Base-by-base conservation (phyloP, 2,113 vertebrate genomes). In the Phrynosoma blainvillii region DNA sequence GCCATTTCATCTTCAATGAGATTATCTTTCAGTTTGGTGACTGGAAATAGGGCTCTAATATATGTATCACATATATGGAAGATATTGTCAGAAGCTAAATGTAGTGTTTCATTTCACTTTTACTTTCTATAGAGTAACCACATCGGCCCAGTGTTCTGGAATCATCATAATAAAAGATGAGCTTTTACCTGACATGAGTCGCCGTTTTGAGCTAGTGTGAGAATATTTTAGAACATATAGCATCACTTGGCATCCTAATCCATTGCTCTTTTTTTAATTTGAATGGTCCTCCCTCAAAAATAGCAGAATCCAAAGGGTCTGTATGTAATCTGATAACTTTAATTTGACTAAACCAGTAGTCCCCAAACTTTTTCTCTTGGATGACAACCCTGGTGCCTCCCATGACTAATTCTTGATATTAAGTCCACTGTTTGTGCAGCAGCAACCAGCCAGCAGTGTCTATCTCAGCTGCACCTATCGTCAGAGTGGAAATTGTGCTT, bases 361-460 rank as follows among this genome's bases (percentile, higher is more conserved):
- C 87, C 80, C 88, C 59, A 89, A 87, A 87, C 77, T 65, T 88
- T 52, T 36, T 36, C 36, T 36, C 36, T 36, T 36, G 36, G 2
- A 36, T 36, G 1, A 36, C 36, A 36, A 36, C 36, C 36, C 36
- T 36, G 36, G 36, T 36, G 36, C 36, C 36, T 36, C 36, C 36
- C 36, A 36, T 86, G n/a, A 85, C 79, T 79, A 6, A 81, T 18
- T 40, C 10, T 81, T 80, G 14, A 27, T n/a, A 18, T 32, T 65
- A 65, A 32, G 5, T 65, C 14, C 13, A 65, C 62, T 10, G 62
- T 65, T 65, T 65, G 62, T 65, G 62, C 62, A 20, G 13, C 62
- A 16, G 13, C 62, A 65, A 20, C 62, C 36, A 2, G 36, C 36
- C 36, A 36, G 36, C 36, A 36, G 36, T 36, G 36, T 36, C 36